Base-by-base conservation (phyloP, 2,797 vertebrate species). In the Pangasius sanitwongsei region DNA sequence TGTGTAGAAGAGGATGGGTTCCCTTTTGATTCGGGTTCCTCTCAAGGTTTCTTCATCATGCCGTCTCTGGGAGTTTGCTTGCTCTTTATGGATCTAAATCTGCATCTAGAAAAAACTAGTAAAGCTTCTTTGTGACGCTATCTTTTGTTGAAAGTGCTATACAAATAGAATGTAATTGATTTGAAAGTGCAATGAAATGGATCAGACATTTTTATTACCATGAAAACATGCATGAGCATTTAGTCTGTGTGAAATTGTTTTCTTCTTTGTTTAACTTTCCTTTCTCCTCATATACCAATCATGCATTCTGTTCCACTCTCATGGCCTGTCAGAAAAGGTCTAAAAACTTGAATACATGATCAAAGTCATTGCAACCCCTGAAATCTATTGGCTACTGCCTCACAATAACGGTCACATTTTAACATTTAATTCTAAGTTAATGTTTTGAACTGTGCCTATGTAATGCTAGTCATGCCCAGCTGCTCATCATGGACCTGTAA, bases 331-430 rank as follows among this genome's bases (percentile, higher is more conserved):
- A 0, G 74, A 28, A 75, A 75, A 48, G 4, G 8, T 44, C 16
- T 57, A 57, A 20, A 25, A 44, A 75, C 75, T 4, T 16, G 12
- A 78, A 16, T 57, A 31, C 16, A 12, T 59, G 18, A 81, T 55
- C 53, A 53, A 16, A 77, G 13, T 53, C 28, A 59, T 13, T 13
- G 20, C 8, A 55, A 57, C 18, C n/a, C 77, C n/a, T 57, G n/a
- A 57, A 34, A 20, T 80, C 53, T 80, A 8, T 55, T 81, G 18
- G 34, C 55, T 82, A 31, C 4, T 34, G n/a, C n/a, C 31, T 55
- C 23, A 23, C 31, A 0, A 13, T 81, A 81, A 59, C 4, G 90
- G 87, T 95, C 92, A 61, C 67, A 88, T 72, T 74, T 44, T 6
- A 59, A 61, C 63, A 44, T n/a, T n/a, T 72, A 75, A 31, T 75